Conservation (phyloP, 2,797 vertebrate genomes). For the Masticophis lateralis region DNA sequence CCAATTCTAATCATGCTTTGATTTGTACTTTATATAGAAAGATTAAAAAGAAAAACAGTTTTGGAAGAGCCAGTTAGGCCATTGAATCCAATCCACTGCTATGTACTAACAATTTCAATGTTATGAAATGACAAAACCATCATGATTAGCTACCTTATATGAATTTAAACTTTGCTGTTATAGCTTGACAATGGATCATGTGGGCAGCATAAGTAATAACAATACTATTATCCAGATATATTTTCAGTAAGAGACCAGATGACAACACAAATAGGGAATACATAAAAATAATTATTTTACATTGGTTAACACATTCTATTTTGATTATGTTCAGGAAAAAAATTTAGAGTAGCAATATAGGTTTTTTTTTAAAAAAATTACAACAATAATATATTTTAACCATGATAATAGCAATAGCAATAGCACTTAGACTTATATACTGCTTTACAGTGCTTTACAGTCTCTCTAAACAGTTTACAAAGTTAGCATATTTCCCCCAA, state of each 20-base stretch:
- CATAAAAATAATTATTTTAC: conserved; percentile 17
- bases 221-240: neutral
- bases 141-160: neutral
- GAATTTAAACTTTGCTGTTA: neutral
- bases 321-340: neutral
- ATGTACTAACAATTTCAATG: neutral
- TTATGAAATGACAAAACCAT: neutral
- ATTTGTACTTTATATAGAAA: neutral
- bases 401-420: neutral
- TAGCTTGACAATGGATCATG: neutral
- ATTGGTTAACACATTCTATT: neutral
- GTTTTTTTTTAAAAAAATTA: neutral
- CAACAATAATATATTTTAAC: neutral
- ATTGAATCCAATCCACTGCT: neutral
- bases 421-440: no score
- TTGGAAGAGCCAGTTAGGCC: neutral
- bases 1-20: neutral
- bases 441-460: no score
- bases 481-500: no score
- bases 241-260: neutral
- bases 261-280: neutral
- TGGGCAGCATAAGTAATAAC: neutral
- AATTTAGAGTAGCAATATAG: neutral
- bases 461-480: no score
- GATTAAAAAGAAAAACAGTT: neutral